These are phyloP conservation scores for Phrixothrix hirtus DNA, from an alignment of 2,888 invertebrate species.

Conservation along the genomic window DNA sequence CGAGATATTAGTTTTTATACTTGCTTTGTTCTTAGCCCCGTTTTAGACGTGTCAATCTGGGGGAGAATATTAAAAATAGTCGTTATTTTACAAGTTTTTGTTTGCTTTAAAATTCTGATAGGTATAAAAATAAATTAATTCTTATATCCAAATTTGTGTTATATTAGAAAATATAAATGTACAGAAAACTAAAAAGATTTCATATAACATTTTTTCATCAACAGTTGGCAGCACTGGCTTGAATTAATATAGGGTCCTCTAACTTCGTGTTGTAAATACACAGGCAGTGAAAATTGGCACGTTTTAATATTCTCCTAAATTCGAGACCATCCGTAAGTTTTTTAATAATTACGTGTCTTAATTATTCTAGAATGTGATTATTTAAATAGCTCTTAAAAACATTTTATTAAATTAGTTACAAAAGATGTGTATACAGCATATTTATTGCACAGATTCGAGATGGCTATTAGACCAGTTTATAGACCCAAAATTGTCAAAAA, in stretches of 20 bases:
- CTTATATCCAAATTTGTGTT: too few species aligned
- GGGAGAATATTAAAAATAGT: slow-evolving; percentile 6
- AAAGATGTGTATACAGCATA: slow-evolving; percentile 10
- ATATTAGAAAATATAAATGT: too few species aligned
- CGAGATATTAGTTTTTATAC: slow-evolving; percentile 19
- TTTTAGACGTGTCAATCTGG: slow-evolving; percentile 14
- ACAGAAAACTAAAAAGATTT: too few species aligned
- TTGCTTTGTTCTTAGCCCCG: slow-evolving; percentile 14
- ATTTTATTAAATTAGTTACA: too few species aligned
- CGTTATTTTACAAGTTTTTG: too few species aligned
- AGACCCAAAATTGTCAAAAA: slow-evolving; percentile 94
- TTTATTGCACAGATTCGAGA: slow-evolving; percentile 57
- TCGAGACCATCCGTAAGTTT: slow-evolving; percentile 42
- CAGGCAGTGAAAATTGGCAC: too few species aligned
- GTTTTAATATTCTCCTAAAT: slow-evolving; percentile 33
- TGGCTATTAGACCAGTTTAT: slow-evolving; percentile 89
- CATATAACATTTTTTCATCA: too few species aligned
- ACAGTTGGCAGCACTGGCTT: slow-evolving; percentile 7
- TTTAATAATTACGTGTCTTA: slow-evolving; percentile 1
- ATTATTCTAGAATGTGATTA: background rate
- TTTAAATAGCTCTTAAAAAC: too few species aligned
- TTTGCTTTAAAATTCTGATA: too few species aligned
- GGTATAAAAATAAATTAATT: too few species aligned
- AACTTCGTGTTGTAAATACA: slow-evolving; percentile 6
- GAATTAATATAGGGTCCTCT: background rate